These are phyloP conservation scores for Aurelia aurita DNA, from an alignment of 30 jellyfish, hydroid and myxozoan species.

Conservation along the genomic window DNA sequence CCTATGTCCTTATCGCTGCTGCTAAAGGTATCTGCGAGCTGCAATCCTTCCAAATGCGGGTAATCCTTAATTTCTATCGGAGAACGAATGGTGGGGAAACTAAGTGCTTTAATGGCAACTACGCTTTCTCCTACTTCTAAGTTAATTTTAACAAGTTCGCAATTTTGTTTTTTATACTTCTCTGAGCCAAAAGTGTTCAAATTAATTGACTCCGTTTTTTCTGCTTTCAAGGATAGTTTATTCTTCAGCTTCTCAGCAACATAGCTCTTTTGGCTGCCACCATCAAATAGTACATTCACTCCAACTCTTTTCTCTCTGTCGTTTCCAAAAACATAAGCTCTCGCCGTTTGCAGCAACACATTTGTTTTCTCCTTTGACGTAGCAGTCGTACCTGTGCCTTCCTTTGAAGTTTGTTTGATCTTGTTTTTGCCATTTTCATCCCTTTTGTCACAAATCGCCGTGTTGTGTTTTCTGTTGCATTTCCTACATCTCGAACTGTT, in stretches of 20 bases:
- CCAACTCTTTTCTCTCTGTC: constrained; percentile 8
- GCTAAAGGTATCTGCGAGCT: too few species aligned
- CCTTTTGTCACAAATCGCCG: constrained; percentile 22
- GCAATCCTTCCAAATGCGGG: too few species aligned
- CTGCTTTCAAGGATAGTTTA: background rate
- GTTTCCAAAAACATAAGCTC: constrained; percentile 33
- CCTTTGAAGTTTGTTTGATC: background rate
- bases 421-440: background rate
- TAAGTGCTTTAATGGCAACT: too few species aligned
- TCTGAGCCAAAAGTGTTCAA: constrained; percentile 27
- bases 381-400: background rate
- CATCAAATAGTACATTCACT: constrained; percentile 40
- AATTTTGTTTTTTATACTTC: constrained; percentile 1
- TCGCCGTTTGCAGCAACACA: constrained; percentile 58
- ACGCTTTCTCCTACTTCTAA: too few species aligned
- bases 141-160: too few species aligned
- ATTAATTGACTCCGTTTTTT: constrained; percentile 12
- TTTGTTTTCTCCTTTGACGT: constrained; percentile 21
- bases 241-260: constrained; percentile 36
- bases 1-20: too few species aligned
- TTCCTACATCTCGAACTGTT: constrained; percentile 34
- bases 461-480: constrained; percentile 49
- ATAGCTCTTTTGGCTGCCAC: constrained; percentile 60
- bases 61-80: too few species aligned
- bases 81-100: too few species aligned